Percentiles rank a stretch among this genome's conserved stretches.
Conservation (phyloP, 2,888 invertebrate species). For the Theretra japonica region DNA sequence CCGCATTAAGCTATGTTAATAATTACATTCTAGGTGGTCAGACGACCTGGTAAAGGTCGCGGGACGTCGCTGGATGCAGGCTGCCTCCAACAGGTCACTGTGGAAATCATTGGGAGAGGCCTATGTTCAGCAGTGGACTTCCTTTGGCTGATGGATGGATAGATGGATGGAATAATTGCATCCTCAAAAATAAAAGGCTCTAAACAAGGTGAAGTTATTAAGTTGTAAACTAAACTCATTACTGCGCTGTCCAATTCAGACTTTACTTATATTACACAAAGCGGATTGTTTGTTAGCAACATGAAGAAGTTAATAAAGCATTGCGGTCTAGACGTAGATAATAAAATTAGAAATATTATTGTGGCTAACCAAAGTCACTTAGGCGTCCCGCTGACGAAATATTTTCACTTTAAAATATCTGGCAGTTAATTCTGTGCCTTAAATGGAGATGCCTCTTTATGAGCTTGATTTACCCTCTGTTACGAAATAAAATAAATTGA, state of each 20-base stretch:
- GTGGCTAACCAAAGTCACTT: constrained; percentile 29
- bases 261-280: constrained; percentile 38
- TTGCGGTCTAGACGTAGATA: constrained; percentile 38
- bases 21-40: background rate
- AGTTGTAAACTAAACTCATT: background rate
- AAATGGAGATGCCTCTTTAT: no score
- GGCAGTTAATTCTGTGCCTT: no score
- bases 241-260: constrained; percentile 26
- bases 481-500: no score
- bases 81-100: no score
- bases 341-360: constrained; percentile 41
- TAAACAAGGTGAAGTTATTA: background rate
- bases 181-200: background rate
- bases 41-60: no score
- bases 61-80: no score
- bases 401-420: background rate
- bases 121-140: no score
- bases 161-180: background rate
- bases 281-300: constrained; percentile 29
- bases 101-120: no score
- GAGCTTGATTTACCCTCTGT: no score
- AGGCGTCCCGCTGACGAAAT: background rate
- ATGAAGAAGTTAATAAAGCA: constrained; percentile 35
- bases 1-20: background rate
- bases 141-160: no score